These are phyloP conservation scores for Cephonodes hylas DNA, from an alignment of 2,888 invertebrate species.

Conservation along the genomic window DNA sequence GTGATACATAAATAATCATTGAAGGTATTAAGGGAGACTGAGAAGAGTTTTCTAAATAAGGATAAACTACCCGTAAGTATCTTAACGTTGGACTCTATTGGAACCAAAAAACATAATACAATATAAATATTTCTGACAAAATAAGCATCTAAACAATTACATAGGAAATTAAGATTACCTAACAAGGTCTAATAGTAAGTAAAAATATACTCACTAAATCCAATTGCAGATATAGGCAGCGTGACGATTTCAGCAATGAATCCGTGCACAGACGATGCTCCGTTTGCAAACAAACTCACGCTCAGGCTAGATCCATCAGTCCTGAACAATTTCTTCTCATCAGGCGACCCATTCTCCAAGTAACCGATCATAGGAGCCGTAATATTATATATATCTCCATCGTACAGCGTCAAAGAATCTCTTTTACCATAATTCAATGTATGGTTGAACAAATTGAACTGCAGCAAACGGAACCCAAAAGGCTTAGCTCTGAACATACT, in stretches of 20 bases:
- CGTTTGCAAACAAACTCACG: constrained; percentile 95
- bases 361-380: constrained; percentile 87
- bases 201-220: constrained; percentile 86
- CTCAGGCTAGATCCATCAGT: constrained; percentile 91
- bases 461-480: constrained; percentile 93
- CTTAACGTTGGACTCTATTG: no score
- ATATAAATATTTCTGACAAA: no score
- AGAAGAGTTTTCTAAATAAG: no score
- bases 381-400: constrained; percentile 95
- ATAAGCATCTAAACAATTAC: no score
- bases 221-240: constrained; percentile 94
- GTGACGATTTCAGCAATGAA: constrained; percentile 99
- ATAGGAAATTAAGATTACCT: no score
- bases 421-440: constrained; percentile 89
- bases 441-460: constrained; percentile 95
- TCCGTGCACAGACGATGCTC: constrained; percentile 95
- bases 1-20: no score
- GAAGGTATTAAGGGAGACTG: no score
- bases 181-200: neutral
- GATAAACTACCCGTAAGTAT: no score
- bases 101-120: no score
- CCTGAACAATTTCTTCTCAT: constrained; percentile 88
- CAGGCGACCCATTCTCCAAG: constrained; percentile 85
- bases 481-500: constrained; percentile 92
- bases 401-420: constrained; percentile 92